A percentile compares a stretch with the other conserved stretches of the same genome.
Conservation (phyloP, 2,113 vertebrate genomes). For the Vanacampus margaritifer region DNA sequence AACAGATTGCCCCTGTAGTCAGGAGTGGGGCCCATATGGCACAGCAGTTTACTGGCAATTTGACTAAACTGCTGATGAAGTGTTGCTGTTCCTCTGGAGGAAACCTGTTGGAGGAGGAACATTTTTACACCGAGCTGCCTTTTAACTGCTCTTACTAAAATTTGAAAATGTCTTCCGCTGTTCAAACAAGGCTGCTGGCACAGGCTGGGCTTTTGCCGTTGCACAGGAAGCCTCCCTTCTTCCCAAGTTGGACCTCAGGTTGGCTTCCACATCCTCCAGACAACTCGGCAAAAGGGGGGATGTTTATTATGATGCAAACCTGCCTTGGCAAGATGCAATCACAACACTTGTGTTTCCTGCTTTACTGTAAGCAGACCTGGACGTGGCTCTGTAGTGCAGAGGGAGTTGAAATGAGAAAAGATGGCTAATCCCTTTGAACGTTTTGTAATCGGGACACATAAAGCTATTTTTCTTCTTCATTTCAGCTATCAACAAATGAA, state of each 20-base stretch:
- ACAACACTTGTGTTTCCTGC: slow-evolving; percentile 55
- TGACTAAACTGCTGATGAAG: slow-evolving; percentile 80
- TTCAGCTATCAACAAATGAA: slow-evolving; percentile 12
- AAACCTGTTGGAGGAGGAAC: slow-evolving; percentile 83
- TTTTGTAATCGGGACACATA: slow-evolving; percentile 7
- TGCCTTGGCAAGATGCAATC: slow-evolving; percentile 54
- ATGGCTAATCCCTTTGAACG: slow-evolving; percentile 40
- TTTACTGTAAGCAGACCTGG: slow-evolving; percentile 31
- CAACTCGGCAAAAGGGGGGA: slow-evolving; percentile 52
- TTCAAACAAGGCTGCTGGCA: slow-evolving; percentile 58
- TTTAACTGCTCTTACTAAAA: slow-evolving; percentile 54
- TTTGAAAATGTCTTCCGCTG: slow-evolving; percentile 61
- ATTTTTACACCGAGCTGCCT: slow-evolving; percentile 36
- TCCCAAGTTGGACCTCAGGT: slow-evolving; percentile 58
- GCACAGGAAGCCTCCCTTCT: slow-evolving; percentile 63
- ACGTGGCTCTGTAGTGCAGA: slow-evolving; percentile 21
- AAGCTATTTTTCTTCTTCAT: background rate
- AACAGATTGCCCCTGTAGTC: slow-evolving; percentile 92
- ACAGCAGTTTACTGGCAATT: slow-evolving; percentile 79
- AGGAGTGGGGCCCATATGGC: slow-evolving; percentile 94
- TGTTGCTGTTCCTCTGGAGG: slow-evolving; percentile 74
- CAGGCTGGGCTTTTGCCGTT: slow-evolving; percentile 41
- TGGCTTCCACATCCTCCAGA: slow-evolving; percentile 67
- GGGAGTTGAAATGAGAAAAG: slow-evolving; percentile 35
- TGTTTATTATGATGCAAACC: slow-evolving; percentile 74